Evolutionary conservation across 2,888 invertebrate species (phyloP).

Genomic region (Megaustenia siamemsis): DNA sequence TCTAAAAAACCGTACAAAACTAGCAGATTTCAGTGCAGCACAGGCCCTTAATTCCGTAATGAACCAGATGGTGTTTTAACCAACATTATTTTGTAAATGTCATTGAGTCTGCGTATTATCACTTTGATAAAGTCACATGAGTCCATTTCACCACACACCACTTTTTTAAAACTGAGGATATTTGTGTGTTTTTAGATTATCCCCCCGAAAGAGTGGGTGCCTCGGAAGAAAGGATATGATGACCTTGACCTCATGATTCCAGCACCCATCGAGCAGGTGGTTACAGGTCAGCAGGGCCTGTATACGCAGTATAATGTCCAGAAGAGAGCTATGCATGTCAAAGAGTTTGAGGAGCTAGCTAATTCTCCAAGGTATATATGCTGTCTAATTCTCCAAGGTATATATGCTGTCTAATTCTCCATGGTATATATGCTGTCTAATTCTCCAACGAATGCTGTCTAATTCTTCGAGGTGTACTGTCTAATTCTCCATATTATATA

Average conservation of each 20-base stretch:
- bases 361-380: slow-evolving; percentile 80
- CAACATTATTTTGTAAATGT: too few relatives aligned
- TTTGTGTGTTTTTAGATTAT: slow-evolving; percentile 90
- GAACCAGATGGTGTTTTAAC: too few relatives aligned
- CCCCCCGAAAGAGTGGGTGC: slow-evolving; percentile 97
- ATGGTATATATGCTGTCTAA: slow-evolving; percentile 84
- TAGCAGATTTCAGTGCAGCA: too few relatives aligned
- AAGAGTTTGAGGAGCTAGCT: slow-evolving; percentile 93
- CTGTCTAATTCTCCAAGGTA: slow-evolving; percentile 85
- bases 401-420: slow-evolving; percentile 84
- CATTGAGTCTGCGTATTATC: too few relatives aligned
- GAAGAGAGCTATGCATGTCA: slow-evolving; percentile 93
- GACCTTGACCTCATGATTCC: slow-evolving; percentile 90
- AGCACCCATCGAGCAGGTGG: slow-evolving; percentile 95
- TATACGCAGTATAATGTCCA: slow-evolving; percentile 98
- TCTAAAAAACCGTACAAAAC: too few relatives aligned
- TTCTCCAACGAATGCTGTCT: slow-evolving; percentile 81
- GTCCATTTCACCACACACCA: too few relatives aligned
- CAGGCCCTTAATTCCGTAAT: too few relatives aligned
- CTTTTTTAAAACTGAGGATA: too few relatives aligned
- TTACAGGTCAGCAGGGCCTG: slow-evolving; percentile 95
- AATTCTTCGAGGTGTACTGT: too few relatives aligned
- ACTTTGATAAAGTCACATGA: too few relatives aligned
- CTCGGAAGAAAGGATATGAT: slow-evolving; percentile 89
- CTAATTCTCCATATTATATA: too few relatives aligned